A percentile compares a stretch with the other conserved stretches of the same genome.
Evolutionary conservation across 2,888 invertebrate species (phyloP).

Genomic region (Tortricodes alternella): DNA sequence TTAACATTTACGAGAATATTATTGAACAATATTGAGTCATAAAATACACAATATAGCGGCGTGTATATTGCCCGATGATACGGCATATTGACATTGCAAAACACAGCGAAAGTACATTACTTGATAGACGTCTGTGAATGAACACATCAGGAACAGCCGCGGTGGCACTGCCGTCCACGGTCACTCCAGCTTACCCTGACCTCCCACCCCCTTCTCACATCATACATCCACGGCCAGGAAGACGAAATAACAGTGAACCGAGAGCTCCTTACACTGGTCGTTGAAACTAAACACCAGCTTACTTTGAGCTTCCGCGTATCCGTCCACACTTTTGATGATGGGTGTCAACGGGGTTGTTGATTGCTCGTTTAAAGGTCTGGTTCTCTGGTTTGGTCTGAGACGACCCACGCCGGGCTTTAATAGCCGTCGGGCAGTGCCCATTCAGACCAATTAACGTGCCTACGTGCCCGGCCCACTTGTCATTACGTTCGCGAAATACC

Average conservation of each 20-base stretch:
- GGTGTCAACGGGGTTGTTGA: slow-evolving; percentile 2
- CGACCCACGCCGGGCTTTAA: slow-evolving; percentile 73
- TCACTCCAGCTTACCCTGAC: slow-evolving; percentile 45
- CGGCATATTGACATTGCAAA: not conserved
- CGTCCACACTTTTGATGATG: not conserved
- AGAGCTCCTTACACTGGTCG: slow-evolving; percentile 5
- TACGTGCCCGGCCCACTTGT: slow-evolving; percentile 77
- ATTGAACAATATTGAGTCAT: no score
- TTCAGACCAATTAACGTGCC: slow-evolving; percentile 78
- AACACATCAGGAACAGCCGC: slow-evolving; percentile 68
- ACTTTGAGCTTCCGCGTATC: slow-evolving; percentile 10
- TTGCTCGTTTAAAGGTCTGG: slow-evolving; percentile 46
- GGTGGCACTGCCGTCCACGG: slow-evolving; percentile 47
- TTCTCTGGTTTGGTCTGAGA: slow-evolving; percentile 51
- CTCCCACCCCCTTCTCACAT: slow-evolving; percentile 42
- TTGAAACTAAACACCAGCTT: not conserved
- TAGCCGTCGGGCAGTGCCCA: slow-evolving; percentile 73
- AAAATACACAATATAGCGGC: no score
- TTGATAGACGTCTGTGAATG: slow-evolving; percentile 78
- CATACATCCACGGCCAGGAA: not conserved
- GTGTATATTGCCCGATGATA: no score
- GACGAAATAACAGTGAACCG: slow-evolving; percentile 4
- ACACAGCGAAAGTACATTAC: slow-evolving; percentile 38
- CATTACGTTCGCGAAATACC: slow-evolving; percentile 42
- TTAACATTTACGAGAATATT: no score